Percentiles rank a stretch among this genome's conserved stretches.
Conservation (phyloP, 2,888 invertebrate genomes). For the Himalopsyche anomala region DNA sequence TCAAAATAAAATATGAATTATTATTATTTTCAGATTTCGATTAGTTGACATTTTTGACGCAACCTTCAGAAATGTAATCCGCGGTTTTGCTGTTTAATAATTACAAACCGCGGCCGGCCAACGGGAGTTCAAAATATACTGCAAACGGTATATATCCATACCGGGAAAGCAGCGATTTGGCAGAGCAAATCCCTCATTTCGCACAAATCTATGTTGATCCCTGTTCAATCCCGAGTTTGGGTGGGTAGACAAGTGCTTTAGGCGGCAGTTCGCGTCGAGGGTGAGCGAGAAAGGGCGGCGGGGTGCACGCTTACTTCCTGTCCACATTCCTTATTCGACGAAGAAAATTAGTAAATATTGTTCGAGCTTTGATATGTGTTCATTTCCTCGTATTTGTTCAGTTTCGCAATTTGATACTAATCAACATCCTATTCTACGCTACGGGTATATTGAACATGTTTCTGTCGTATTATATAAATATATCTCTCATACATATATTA, state of each 20-base stretch:
- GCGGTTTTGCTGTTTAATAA: too few relatives aligned
- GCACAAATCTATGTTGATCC: conserved; percentile 63
- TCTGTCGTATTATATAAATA: neutral
- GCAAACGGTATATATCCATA: neutral
- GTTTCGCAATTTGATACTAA: conserved; percentile 25
- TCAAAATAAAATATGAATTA: too few relatives aligned
- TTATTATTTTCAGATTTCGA: too few relatives aligned
- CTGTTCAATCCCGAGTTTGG: conserved; percentile 46
- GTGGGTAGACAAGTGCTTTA: conserved; percentile 18
- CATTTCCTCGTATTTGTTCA: conserved; percentile 36
- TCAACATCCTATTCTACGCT: neutral
- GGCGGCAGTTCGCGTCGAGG: neutral
- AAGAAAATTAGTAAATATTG: conserved; percentile 45
- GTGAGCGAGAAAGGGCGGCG: neutral
- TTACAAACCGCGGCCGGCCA: neutral
- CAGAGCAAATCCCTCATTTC: conserved; percentile 60
- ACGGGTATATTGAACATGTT: neutral
- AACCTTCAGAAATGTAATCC: too few relatives aligned
- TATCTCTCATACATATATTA: too few relatives aligned
- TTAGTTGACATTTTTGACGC: too few relatives aligned
- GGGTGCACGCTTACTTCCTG: neutral
- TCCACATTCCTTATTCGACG: conserved; percentile 44
- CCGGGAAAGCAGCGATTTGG: neutral
- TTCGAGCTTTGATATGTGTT: conserved; percentile 35
- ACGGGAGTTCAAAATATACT: neutral